These are phyloP conservation scores for Orthochromis indermauri DNA, from an alignment of 2,113 vertebrate genomes.

Conservation along the genomic window DNA sequence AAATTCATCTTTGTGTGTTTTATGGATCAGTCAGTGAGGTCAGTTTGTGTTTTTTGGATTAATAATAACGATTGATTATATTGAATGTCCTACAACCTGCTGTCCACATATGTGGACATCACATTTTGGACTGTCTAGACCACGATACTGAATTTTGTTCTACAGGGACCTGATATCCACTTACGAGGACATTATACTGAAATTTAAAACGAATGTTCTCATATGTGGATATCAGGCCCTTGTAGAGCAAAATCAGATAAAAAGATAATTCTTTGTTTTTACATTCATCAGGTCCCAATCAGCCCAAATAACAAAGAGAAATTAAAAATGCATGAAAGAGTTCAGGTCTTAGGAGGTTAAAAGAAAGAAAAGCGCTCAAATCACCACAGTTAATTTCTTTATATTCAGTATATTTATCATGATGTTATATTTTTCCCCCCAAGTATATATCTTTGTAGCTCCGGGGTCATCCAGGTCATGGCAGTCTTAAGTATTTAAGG, in stretches of 20 bases:
- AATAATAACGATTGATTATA: neutral
- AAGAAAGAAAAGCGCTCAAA: neutral
- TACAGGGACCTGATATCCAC: neutral
- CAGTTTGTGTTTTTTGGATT: neutral
- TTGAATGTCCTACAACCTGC: neutral
- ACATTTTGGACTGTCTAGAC: neutral
- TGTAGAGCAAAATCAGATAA: neutral
- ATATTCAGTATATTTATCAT: neutral
- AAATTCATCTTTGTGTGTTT: neutral
- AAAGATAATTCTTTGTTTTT: neutral
- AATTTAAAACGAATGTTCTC: neutral
- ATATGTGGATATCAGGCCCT: neutral
- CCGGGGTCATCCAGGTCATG: neutral
- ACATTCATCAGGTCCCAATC: neutral
- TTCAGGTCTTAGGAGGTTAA: neutral
- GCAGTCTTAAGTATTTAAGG: neutral
- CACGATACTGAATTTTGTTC: neutral
- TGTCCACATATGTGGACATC: neutral
- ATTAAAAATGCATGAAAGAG: neutral
- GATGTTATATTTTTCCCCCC: neutral
- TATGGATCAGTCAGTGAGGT: neutral
- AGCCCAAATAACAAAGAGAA: neutral
- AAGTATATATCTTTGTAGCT: neutral
- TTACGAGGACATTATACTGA: neutral
- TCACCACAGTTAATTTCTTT: neutral